These are phyloP conservation scores for Notolabrus celidotus DNA, from an alignment of 2,797 vertebrate species.

Conservation along the genomic window DNA sequence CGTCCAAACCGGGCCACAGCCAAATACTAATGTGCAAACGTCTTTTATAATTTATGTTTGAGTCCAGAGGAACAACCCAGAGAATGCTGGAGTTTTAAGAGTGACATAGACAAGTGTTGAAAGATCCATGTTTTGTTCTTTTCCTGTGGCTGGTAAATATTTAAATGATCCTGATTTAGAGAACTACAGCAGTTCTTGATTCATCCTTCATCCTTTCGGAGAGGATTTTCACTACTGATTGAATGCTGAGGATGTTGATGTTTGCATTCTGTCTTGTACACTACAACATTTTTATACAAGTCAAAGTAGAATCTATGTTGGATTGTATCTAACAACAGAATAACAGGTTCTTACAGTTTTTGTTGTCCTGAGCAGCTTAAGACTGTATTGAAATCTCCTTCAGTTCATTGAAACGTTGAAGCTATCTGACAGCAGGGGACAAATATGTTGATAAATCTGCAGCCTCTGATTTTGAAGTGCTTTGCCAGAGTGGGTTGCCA, in stretches of 20 bases:
- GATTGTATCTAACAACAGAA: background rate
- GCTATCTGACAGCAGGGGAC: background rate
- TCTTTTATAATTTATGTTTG: conserved; percentile 1
- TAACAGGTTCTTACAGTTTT: background rate
- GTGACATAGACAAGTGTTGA: conserved; percentile 1
- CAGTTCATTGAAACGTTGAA: background rate
- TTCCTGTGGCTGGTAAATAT: background rate
- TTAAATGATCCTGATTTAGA: conserved; percentile 4
- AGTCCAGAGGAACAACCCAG: background rate
- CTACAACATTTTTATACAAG: background rate
- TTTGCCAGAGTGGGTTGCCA: background rate
- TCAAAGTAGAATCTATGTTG: background rate
- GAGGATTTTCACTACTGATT: background rate
- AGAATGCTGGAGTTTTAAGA: background rate
- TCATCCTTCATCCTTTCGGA: conserved; percentile 2
- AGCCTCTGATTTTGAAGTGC: background rate
- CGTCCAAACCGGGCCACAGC: background rate
- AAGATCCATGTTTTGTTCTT: background rate
- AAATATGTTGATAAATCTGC: background rate
- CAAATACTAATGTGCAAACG: background rate
- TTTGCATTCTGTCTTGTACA: background rate
- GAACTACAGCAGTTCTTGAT: background rate
- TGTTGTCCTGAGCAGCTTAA: background rate
- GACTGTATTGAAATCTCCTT: background rate
- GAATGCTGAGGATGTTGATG: background rate